Conservation (phyloP, 2,888 invertebrate species). For the Enchytraeus crypticus region DNA sequence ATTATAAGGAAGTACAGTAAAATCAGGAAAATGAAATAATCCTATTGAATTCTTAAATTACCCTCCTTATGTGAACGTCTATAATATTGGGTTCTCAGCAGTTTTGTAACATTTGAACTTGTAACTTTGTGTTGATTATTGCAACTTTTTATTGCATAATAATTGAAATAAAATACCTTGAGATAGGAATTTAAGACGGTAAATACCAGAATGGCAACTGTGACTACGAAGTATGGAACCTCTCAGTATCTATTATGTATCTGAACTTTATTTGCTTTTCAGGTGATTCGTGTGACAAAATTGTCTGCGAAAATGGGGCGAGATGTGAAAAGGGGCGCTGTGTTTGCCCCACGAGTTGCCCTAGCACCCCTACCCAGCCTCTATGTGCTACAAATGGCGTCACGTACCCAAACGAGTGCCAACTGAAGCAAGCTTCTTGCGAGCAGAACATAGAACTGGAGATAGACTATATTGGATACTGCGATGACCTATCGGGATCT, state of each 20-base stretch:
- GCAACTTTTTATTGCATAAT: background rate
- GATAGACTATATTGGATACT: background rate
- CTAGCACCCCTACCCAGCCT: background rate
- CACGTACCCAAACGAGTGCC: conserved; percentile 11
- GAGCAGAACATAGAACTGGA: background rate
- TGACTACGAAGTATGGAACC: no score
- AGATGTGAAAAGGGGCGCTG: conserved; percentile 6
- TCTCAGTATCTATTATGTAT: no score
- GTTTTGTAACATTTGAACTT: no score
- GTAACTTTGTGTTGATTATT: background rate
- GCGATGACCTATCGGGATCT: conserved; percentile 6
- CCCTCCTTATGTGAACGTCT: no score
- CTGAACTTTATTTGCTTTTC: background rate
- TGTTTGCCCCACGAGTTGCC: conserved; percentile 6
- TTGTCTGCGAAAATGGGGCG: conserved; percentile 3
- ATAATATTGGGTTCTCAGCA: no score
- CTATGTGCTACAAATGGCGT: conserved; percentile 13
- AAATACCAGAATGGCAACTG: no score
- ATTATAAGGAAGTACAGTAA: no score
- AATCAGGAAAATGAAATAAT: no score
- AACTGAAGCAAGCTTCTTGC: background rate
- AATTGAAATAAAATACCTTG: background rate
- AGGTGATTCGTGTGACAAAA: conserved; percentile 6
- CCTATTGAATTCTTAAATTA: no score
- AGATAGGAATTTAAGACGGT: no score